phyloP scores from a whole-genome alignment of 2,888 invertebrate species.

The Oeneis ivallda region DNA sequence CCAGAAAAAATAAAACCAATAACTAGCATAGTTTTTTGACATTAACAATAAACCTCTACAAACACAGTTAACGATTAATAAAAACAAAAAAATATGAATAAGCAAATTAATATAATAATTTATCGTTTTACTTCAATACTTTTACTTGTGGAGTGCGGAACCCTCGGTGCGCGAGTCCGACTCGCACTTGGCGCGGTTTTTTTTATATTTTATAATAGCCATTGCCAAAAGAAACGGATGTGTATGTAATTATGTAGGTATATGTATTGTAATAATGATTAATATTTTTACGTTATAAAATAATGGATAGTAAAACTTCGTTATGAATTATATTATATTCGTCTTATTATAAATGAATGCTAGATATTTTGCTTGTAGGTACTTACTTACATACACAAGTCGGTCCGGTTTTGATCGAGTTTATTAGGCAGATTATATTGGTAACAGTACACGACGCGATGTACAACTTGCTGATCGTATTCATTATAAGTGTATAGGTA shows the following conservation, averaged over 20 bases:
- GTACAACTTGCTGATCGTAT: not conserved
- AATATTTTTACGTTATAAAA: constrained; percentile 1
- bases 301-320: not conserved
- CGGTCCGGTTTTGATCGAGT: not conserved
- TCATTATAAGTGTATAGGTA: too few relatives aligned
- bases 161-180: too few relatives aligned
- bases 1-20: too few relatives aligned
- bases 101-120: too few relatives aligned
- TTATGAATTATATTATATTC: not conserved
- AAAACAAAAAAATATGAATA: too few relatives aligned
- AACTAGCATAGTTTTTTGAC: too few relatives aligned
- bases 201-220: constrained; percentile 57
- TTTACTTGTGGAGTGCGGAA: too few relatives aligned
- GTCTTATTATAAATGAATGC: not conserved
- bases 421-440: not conserved
- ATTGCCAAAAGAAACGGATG: constrained; percentile 63
- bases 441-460: not conserved
- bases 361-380: not conserved
- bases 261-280: constrained; percentile 1
- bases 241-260: constrained; percentile 26
- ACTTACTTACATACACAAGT: not conserved
- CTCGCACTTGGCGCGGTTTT: too few relatives aligned
- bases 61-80: too few relatives aligned
- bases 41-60: too few relatives aligned
- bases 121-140: too few relatives aligned